A percentile compares a stretch with the other conserved stretches of the same genome.
Evolutionary conservation across 2,113 vertebrate species (phyloP).

Genomic region (Semicossyphus pulcher): DNA sequence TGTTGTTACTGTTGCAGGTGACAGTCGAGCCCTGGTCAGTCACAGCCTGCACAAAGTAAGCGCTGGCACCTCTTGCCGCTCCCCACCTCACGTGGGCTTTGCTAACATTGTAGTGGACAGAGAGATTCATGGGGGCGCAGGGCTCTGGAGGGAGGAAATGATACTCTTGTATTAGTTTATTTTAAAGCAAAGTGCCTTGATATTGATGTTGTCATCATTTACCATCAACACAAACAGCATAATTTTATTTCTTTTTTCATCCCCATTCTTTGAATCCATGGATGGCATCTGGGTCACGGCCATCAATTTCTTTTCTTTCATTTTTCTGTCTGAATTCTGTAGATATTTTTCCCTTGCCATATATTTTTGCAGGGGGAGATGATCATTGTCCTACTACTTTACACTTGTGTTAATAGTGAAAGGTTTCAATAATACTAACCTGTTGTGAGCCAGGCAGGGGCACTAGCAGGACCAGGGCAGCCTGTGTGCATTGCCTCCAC

Average conservation of each 20-base stretch:
- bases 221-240: not conserved
- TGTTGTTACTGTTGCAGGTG: slow-evolving; percentile 62
- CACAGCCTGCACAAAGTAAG: slow-evolving; percentile 69
- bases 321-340: no score
- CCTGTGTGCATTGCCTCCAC: slow-evolving; percentile 59
- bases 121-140: slow-evolving; percentile 66
- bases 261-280: not conserved
- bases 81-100: slow-evolving; percentile 64
- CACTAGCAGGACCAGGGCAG: slow-evolving; percentile 68
- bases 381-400: no score
- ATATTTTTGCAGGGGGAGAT: no score
- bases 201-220: no score
- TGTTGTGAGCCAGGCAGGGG: slow-evolving; percentile 52
- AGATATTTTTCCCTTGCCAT: no score
- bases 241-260: not conserved
- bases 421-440: slow-evolving; percentile 46
- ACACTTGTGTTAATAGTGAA: not conserved
- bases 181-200: no score
- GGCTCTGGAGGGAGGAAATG: slow-evolving; percentile 63
- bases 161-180: not conserved
- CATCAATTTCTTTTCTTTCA: not conserved
- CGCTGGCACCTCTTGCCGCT: slow-evolving; percentile 48
- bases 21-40: slow-evolving; percentile 39
- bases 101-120: slow-evolving; percentile 56
- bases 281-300: not conserved